Evolutionary conservation across 53 echinoderm and acorn worm species (phyloP), one percentile per base, ranked within the genome.

Genomic region (Echinometra lucunter): DNA sequence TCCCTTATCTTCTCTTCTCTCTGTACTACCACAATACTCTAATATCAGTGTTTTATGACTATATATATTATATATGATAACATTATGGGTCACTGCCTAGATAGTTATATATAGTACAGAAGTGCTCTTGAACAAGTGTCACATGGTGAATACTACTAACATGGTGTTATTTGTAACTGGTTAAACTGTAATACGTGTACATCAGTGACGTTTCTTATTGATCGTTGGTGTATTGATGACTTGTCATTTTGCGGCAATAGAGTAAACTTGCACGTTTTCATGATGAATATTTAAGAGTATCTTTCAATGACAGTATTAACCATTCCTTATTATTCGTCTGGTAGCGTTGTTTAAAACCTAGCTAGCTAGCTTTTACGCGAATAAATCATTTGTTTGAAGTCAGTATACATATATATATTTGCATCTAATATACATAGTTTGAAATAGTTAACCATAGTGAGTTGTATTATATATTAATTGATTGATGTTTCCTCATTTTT

Each of bases 251-350:
- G 85, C 85, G 28, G 85, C 85, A 85, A 85, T 85, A 85, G 49
- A 85, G 45, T 45, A 28, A 47, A 49, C 58, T 2, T 60, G 89
- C 89, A 89, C 45, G 91, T 91, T 67, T 69, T 91, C 91, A 69
- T 63, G 47, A 66, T 85, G 45, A 49, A 60, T 92, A 92, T 92
- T 92, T 92, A 78, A 92, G 40, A 88, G 56, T 90, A 45, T 74
- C 92, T 92, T 92, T 92, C 92, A 37, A 37, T 75, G 57, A 74
- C 92, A 92, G 92, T 92, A 92, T 92, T 92, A 92, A 44, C 57
- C 92, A 92, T 92, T 92, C 92, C 92, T 75, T 78, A 91, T 25
- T 17, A 25, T 45, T 91, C n/a, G 66, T 66, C 45, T n/a, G 28
- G 12, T 42, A 28, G 45, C 19, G 80, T 44, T 25, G 45, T 78